Evolutionary conservation across 2,113 vertebrate genomes (phyloP).

Genomic region (Perognathus longimembris): DNA sequence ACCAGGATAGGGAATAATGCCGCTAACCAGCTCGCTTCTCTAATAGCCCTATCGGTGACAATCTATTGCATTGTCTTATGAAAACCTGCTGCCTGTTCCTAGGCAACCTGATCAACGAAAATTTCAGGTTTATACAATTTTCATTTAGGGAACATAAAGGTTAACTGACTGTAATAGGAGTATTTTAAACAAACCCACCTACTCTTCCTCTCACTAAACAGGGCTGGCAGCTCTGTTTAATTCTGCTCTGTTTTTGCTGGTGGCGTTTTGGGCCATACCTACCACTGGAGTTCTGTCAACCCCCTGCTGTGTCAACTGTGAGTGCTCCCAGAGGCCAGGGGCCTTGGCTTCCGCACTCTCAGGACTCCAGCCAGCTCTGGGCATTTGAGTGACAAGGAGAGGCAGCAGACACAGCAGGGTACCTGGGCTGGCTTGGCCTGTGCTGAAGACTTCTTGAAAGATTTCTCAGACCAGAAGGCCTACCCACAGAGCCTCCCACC

Average conservation of each 20-base stretch:
- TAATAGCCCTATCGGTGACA: conserved; percentile 83
- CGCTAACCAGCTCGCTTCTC: conserved; percentile 70
- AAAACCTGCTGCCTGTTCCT: conserved; percentile 86
- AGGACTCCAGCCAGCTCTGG: background rate
- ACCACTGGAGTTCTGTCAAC: conserved; percentile 32
- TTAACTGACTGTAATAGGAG: conserved; percentile 87
- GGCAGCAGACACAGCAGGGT: background rate
- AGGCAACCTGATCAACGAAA: conserved; percentile 86
- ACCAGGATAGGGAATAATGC: conserved; percentile 44
- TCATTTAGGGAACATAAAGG: conserved; percentile 89
- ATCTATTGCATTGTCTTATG: conserved; percentile 81
- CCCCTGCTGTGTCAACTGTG: background rate
- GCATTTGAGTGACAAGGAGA: conserved; percentile 45
- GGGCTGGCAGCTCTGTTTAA: conserved; percentile 54
- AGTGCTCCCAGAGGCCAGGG: conserved; percentile 1
- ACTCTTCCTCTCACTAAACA: conserved; percentile 69
- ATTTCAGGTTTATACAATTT: conserved; percentile 88
- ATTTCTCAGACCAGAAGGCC: background rate
- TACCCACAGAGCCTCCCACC: background rate
- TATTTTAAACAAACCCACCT: conserved; percentile 88
- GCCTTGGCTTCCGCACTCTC: background rate
- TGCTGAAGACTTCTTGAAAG: conserved; percentile 3
- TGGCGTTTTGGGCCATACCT: background rate
- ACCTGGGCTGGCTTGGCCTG: background rate
- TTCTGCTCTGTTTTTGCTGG: conserved; percentile 30